Evolutionary conservation across 2,888 invertebrate genomes (phyloP).

Genomic region (Sphaerophoria taeniata): DNA sequence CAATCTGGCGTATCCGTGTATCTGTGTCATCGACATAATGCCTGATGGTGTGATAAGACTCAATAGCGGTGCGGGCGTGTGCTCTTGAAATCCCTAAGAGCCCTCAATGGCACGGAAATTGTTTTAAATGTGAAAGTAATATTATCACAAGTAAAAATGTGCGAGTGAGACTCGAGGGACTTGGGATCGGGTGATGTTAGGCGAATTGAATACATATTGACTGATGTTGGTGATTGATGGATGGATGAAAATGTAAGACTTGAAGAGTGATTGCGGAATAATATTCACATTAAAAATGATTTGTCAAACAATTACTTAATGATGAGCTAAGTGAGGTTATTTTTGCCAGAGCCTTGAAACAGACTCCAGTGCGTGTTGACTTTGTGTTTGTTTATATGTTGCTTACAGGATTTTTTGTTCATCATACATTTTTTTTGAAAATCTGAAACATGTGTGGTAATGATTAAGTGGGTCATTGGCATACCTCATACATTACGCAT

Average conservation of each 20-base stretch:
- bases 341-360: constrained; percentile 1
- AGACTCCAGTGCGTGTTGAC: background rate
- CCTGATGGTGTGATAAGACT: constrained; percentile 65
- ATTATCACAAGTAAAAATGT: constrained; percentile 51
- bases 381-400: background rate
- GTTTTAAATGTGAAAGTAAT: constrained; percentile 66
- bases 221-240: constrained; percentile 44
- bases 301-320: constrained; percentile 28
- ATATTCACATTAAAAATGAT: constrained; percentile 42
- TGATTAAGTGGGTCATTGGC: no score
- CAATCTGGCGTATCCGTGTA: constrained; percentile 11
- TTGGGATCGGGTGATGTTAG: constrained; percentile 5
- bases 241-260: background rate
- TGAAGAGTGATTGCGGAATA: constrained; percentile 52
- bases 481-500: no score
- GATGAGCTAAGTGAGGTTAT: constrained; percentile 34
- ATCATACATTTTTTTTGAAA: no score
- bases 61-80: constrained; percentile 17
- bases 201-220: constrained; percentile 55
- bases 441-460: no score
- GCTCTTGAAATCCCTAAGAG: constrained; percentile 19
- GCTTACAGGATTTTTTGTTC: background rate
- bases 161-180: background rate
- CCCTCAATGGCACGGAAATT: constrained; percentile 61
- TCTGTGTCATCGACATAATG: constrained; percentile 64